Evolutionary conservation across 2,797 vertebrate genomes (phyloP).

Genomic region (Xyrichtys novacula): DNA sequence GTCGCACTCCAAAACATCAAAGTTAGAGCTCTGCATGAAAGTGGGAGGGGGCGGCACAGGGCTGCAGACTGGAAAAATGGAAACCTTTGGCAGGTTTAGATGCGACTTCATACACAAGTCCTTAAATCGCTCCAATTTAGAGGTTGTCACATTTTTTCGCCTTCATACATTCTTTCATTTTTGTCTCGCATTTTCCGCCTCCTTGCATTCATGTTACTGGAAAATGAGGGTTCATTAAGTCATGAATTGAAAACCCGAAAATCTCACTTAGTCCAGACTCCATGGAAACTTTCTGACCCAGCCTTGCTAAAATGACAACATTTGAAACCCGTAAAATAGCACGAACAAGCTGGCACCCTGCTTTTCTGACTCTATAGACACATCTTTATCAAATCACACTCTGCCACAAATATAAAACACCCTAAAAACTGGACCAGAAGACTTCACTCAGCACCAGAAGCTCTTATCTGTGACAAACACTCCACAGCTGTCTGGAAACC

Average conservation of each 20-base stretch:
- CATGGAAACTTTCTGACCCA: slow-evolving; percentile 49
- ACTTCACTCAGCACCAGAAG: too few species aligned
- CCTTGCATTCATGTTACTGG: slow-evolving; percentile 21
- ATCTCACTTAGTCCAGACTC: slow-evolving; percentile 31
- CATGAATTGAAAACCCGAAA: slow-evolving; percentile 44
- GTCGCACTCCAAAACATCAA: slow-evolving; percentile 44
- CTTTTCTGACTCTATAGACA: background rate
- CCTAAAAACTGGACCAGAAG: too few species aligned
- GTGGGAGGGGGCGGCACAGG: slow-evolving; percentile 10
- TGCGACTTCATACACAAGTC: slow-evolving; percentile 49
- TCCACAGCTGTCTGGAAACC: too few species aligned
- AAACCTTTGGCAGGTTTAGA: slow-evolving; percentile 51
- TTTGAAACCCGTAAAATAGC: background rate
- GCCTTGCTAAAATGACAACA: slow-evolving; percentile 3
- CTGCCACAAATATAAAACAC: background rate
- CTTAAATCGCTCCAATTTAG: slow-evolving; percentile 65
- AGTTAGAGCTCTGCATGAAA: slow-evolving; percentile 47
- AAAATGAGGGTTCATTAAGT: slow-evolving; percentile 16
- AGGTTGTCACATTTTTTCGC: slow-evolving; percentile 62
- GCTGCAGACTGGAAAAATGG: slow-evolving; percentile 53
- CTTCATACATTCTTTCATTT: slow-evolving; percentile 60
- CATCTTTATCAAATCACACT: background rate
- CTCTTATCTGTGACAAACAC: too few species aligned
- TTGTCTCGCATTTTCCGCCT: slow-evolving; percentile 48
- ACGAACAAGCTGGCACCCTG: background rate